Base-by-base conservation (phyloP, 2,888 invertebrate species). In the Phytoseiulus persimilis region DNA sequence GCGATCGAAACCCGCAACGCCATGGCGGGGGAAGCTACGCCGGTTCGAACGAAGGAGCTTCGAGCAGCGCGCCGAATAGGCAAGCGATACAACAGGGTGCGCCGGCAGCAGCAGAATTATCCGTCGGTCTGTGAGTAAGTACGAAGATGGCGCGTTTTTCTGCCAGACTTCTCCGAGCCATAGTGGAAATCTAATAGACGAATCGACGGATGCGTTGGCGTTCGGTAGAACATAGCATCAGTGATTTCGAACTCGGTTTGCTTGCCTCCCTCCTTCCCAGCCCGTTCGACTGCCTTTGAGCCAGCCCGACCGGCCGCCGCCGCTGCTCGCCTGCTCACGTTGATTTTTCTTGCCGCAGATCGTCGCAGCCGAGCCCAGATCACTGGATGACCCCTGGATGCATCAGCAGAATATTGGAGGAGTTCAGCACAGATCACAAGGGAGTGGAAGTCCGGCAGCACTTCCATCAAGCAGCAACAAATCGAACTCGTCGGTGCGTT, bases 291-390 rank as follows among this genome's bases (percentile, higher is more conserved):
- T 28, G 65, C 14, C 65, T 28, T 23, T 65, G 14, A 14, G 65
- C 28, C 18, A 14, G 65, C 28, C 18, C 65, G 28, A 23, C 18
- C 23, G 65, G 65, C 18, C 28, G 65, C n/a, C n/a, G n/a, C n/a
- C n/a, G n/a, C n/a, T n/a, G n/a, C n/a, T n/a, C n/a, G n/a, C n/a
- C n/a, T n/a, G n/a, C 65, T 65, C 65, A 28, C 28, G 65, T 28
- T 28, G 65, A 65, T 65, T 65, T n/a, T 65, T 65, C 65, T 65
- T 65, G 65, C 65, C 28, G 18, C 65, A 23, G 11, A 18, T 2
- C 65, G 65, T 65, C 65, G 65, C 65, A 65, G 65, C 65, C 65
- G 65, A 65, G 65, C 65, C 65, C 65, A 65, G 65, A 65, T 65
- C 65, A 65, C 65, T 23, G 65, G 14, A 28, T 65, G 65, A 65